Evolutionary conservation across 1,140 invertebrate genomes (phyloP), one percentile per base, ranked within the genome.

Genomic region (Palaemon carinicauda): DNA sequence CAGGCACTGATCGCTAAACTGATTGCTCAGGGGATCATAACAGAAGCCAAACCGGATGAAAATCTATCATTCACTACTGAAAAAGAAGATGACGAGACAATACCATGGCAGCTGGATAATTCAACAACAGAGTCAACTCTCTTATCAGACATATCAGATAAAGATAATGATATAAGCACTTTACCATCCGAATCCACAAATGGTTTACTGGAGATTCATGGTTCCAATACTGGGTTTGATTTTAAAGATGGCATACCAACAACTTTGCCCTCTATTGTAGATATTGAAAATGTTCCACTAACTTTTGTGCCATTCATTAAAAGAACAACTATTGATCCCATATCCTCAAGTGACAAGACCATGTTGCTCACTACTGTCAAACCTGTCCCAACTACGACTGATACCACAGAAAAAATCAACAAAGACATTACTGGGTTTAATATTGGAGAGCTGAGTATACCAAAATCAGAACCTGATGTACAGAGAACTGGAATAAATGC

Each of bases 1-100:
- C 50, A 86, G 50, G 65, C 78, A 31, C 77, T 86, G 27, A 73
- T 86, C 15, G 19, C 75, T 1, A 79, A 71, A 50, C 31, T 86
- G 19, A 31, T 86, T 27, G 31, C 83, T 17, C 54, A 86, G 71
- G 75, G 83, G 50, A 52, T 86, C 17, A 86, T 86, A 17, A 79
- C 83, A 52, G 60, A 52, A 73, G 27, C 71, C 31, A 50, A 33
- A 33, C 54, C 54, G 3, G 73, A 41, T 33, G 53, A 74, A 21
- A 51, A 41, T 7, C 19, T 33, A 1, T 1, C 24, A 9, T n/a
- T 41, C 19, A 53, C 75, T 24, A 5, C 75, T 21, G 14, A 29
- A 7, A 52, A 50, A 51, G 14, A 24, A n/a, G 60, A 21, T 29
- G 33, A n/a, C n/a, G 56, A 51, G 19, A 17, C n/a, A 12, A 53